Percentiles rank a stretch among this genome's conserved stretches.
Evolutionary conservation across 2,797 vertebrate species (phyloP).

Genomic region (Urosaurus nigricauda): DNA sequence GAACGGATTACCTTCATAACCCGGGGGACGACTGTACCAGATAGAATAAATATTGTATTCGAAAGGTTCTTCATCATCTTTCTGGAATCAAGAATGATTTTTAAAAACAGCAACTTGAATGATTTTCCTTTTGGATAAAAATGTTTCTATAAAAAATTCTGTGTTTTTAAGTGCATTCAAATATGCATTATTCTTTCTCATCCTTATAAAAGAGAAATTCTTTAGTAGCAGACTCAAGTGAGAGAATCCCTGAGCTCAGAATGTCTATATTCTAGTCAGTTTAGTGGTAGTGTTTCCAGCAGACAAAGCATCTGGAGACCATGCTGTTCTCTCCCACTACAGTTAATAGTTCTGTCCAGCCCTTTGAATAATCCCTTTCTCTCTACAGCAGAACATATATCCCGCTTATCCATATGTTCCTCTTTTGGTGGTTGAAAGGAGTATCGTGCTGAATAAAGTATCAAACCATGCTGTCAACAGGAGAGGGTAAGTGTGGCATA

Average conservation of each 20-base stretch:
- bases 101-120: background rate
- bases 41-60: too few species aligned
- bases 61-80: too few species aligned
- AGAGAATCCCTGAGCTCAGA: constrained; percentile 28
- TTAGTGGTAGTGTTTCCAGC: constrained; percentile 52
- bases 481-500: constrained; percentile 34
- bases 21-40: too few species aligned
- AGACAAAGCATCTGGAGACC: constrained; percentile 59
- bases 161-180: constrained; percentile 36
- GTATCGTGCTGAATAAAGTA: background rate
- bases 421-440: constrained; percentile 48
- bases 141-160: constrained; percentile 11
- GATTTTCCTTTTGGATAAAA: constrained; percentile 3
- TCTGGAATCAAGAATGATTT: too few species aligned
- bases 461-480: constrained; percentile 32
- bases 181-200: constrained; percentile 47
- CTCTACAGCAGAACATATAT: constrained; percentile 61
- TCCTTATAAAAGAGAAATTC: background rate
- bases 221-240: background rate
- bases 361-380: constrained; percentile 68
- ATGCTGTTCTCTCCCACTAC: constrained; percentile 50
- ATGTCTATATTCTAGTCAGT: constrained; percentile 38
- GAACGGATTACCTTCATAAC: too few species aligned
- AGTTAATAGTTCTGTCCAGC: constrained; percentile 63
- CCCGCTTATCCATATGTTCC: constrained; percentile 60